These are phyloP conservation scores for Ailuropoda melanoleuca DNA, from an alignment of 2,113 vertebrate species.

Conservation along the genomic window DNA sequence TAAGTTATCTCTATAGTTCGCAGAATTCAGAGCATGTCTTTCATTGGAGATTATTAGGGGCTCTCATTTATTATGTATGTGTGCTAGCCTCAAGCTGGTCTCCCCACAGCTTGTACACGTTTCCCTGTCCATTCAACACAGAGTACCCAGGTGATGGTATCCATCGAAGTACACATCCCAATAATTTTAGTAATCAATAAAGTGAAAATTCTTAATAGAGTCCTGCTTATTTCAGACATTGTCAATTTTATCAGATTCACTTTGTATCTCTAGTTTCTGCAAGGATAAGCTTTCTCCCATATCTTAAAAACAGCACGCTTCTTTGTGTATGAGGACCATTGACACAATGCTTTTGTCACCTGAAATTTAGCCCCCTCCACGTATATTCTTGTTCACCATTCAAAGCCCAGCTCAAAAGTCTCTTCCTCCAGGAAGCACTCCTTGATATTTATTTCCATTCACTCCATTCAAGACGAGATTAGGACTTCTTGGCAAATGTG, in stretches of 20 bases:
- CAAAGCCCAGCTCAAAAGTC: background rate
- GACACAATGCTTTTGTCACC: background rate
- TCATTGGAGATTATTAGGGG: background rate
- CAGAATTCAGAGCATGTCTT: background rate
- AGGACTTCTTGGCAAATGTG: background rate
- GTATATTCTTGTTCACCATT: background rate
- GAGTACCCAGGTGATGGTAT: background rate
- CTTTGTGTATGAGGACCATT: background rate
- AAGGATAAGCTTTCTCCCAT: background rate
- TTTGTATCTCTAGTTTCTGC: background rate
- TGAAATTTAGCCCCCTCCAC: background rate
- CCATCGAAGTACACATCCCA: background rate
- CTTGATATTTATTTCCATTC: background rate
- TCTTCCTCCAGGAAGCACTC: background rate
- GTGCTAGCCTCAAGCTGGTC: too few species aligned
- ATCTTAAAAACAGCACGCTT: background rate
- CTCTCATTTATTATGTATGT: rapidly evolving
- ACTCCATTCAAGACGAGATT: background rate
- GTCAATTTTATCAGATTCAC: background rate
- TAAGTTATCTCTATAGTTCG: background rate
- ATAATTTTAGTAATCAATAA: background rate
- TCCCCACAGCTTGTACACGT: background rate
- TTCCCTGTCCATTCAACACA: too few species aligned
- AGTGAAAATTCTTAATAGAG: background rate
- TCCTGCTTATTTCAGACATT: background rate